phyloP scores from a whole-genome alignment of 2,888 invertebrate genomes.

The Conomelus anceps region DNA sequence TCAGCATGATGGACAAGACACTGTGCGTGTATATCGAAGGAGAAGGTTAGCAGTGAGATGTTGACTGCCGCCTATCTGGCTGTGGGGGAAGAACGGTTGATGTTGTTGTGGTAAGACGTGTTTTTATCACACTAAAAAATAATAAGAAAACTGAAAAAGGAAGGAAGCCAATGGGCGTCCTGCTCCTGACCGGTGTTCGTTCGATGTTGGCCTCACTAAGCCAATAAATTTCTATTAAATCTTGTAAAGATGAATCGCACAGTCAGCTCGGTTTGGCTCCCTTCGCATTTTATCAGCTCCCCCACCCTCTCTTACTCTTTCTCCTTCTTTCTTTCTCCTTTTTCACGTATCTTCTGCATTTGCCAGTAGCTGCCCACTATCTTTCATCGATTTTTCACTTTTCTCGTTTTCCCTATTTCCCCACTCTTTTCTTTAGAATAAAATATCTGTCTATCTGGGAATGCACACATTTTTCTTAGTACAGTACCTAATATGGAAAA shows the following conservation, averaged over 20 bases:
- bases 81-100: background rate
- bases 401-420: no score
- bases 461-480: no score
- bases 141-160: background rate
- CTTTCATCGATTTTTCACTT: background rate
- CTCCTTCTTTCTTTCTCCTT: background rate
- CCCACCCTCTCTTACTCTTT: background rate
- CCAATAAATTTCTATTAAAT: background rate
- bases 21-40: background rate
- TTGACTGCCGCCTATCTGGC: background rate
- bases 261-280: no score
- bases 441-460: no score
- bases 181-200: background rate
- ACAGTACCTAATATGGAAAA: background rate
- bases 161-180: background rate
- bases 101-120: background rate
- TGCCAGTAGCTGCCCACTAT: background rate
- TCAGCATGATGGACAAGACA: background rate
- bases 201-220: background rate
- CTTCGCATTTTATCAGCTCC: background rate
- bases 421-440: no score
- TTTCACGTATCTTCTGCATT: background rate
- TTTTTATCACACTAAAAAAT: background rate
- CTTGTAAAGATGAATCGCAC: background rate
- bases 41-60: background rate